Conservation (phyloP, 2,113 vertebrate species). For the Laterallus jamaicensis region DNA sequence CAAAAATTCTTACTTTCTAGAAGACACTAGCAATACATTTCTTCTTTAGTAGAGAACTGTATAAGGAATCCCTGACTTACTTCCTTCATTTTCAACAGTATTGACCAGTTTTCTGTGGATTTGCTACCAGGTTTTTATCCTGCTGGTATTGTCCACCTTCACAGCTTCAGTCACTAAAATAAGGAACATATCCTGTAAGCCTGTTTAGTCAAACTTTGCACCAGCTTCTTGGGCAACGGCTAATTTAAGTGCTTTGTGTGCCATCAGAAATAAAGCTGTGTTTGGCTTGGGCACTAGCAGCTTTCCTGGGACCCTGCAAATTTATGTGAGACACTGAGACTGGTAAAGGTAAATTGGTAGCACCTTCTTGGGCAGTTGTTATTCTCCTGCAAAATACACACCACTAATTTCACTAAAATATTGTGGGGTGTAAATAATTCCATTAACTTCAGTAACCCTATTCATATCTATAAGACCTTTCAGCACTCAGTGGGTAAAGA, state of each 20-base stretch:
- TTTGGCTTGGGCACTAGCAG: not conserved
- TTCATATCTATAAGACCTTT: not conserved
- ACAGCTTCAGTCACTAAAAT: not conserved
- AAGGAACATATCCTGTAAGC: not conserved
- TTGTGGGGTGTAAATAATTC: not conserved
- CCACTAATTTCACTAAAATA: not conserved
- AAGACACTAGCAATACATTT: not conserved
- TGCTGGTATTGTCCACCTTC: not conserved
- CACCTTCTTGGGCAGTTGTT: not conserved
- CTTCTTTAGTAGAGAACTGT: not conserved
- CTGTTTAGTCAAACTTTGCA: not conserved
- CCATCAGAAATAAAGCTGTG: not conserved
- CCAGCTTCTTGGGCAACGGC: not conserved
- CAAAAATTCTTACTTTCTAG: not conserved
- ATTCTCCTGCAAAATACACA: not conserved
- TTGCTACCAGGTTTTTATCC: not conserved
- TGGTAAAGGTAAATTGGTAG: not conserved
- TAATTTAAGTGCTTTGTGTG: not conserved
- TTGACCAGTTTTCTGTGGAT: not conserved
- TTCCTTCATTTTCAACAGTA: not conserved
- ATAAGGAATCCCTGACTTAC: not conserved
- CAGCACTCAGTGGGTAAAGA: not conserved
- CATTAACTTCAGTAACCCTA: not conserved
- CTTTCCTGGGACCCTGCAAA: not conserved
- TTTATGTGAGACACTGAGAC: not conserved